phyloP scores from a whole-genome alignment of 2,797 vertebrate genomes.

The Sebastes baramenuke region DNA sequence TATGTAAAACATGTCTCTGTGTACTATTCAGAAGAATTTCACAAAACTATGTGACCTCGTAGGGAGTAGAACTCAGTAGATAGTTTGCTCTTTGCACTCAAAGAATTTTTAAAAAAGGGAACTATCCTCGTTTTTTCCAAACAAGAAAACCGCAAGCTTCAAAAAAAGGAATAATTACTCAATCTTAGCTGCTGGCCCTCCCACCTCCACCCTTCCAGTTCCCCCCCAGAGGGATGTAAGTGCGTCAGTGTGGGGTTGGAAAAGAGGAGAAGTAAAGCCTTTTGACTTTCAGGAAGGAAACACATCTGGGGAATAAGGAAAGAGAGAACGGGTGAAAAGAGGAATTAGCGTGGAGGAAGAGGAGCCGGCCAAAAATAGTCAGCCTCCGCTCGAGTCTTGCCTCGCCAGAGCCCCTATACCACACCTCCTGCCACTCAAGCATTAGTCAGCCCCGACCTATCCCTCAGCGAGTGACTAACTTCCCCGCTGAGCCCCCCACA shows the following conservation, averaged over 20 bases:
- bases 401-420: conserved; percentile 32
- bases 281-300: conserved; percentile 83
- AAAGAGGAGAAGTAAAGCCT: conserved; percentile 80
- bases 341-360: conserved; percentile 78
- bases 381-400: conserved; percentile 54
- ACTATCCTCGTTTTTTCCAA: conserved; percentile 63
- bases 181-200: conserved; percentile 72
- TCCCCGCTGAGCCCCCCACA: conserved; percentile 33
- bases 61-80: neutral
- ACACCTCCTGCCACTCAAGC: conserved; percentile 52
- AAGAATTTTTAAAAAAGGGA: conserved; percentile 42
- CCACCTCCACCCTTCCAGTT: conserved; percentile 61
- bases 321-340: conserved; percentile 80
- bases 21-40: neutral
- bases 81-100: conserved; percentile 22
- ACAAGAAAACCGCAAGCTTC: conserved; percentile 73
- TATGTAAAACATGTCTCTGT: neutral
- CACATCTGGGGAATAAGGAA: conserved; percentile 82
- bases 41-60: neutral
- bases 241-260: conserved; percentile 77
- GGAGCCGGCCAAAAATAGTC: conserved; percentile 78
- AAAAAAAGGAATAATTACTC: conserved; percentile 79
- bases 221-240: conserved; percentile 65
- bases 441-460: conserved; percentile 73
- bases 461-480: conserved; percentile 65